Evolutionary conservation across 2,113 vertebrate genomes (phyloP), one percentile per base, ranked within the genome.

Genomic region (Ictidomys tridecemlineatus): DNA sequence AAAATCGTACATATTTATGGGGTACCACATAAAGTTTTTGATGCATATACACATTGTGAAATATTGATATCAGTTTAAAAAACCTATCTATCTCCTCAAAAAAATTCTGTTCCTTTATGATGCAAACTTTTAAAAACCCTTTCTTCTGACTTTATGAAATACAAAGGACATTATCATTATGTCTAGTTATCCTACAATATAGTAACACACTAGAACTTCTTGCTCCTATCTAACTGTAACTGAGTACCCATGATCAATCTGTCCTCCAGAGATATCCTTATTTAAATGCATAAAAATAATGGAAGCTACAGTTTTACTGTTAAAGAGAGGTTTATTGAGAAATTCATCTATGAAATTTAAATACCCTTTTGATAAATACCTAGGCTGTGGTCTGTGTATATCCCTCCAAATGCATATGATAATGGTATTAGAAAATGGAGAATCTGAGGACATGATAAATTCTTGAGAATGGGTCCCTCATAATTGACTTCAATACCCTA

Each of bases 381-480:
- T 42, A 8, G 1, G 22, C 20, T 32, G 12, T n/a, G 14, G 10
- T 34, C 26, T 85, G 18, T 77, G 42, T 53, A 14, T 53, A 16
- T 42, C 7, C 53, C 20, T 6, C 7, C 4, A 39, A 78, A 85
- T 51, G 28, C 2, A 8, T 9, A 80, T 17, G 18, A 39, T 61
- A 11, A 11, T 65, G 28, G 34, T 45, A 37, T 30, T 37, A 91
- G 63, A 5, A 24, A 1, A 9, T 51, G 3, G 11, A 8, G 2
- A 14, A 2, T 28, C 13, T 22, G 26, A 18, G n/a, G n/a, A 18
- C 1, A 53, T 73, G 39, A 17, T 9, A 0, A 63, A 11, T 63
- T 70, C 4, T 32, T 4, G 2, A 58, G 7, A 16, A n/a, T 22
- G 9, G 7, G 30, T 14, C 24, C 4, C 1, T n/a, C 1, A 1